Evolutionary conservation across 2,113 vertebrate genomes (phyloP).

Genomic region (Ictalurus furcatus): DNA sequence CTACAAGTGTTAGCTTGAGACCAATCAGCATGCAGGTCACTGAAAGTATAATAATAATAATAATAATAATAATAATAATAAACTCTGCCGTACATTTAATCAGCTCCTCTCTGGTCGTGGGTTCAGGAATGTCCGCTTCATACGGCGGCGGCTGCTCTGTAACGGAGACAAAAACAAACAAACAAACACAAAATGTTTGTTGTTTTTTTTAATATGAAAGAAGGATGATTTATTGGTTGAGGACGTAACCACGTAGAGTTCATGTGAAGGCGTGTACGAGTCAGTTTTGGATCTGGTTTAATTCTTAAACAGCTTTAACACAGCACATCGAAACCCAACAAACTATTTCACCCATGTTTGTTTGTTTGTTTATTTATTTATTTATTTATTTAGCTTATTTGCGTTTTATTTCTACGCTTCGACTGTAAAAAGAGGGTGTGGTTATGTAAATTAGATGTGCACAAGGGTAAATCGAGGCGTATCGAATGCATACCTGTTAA

Average conservation of each 20-base stretch:
- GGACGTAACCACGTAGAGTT: not conserved
- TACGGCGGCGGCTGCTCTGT: slow-evolving; percentile 66
- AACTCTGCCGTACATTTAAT: slow-evolving; percentile 64
- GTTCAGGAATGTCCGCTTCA: slow-evolving; percentile 72
- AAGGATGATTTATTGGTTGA: not conserved
- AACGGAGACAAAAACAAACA: slow-evolving; percentile 16
- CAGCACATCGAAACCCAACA: not conserved
- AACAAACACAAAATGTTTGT: not conserved
- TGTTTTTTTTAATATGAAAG: too few relatives aligned
- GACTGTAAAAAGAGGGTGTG: not conserved
- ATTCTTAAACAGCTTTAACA: not conserved
- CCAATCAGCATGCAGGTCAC: too few relatives aligned
- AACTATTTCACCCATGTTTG: not conserved
- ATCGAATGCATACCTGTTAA: not conserved
- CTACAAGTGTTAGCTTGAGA: too few relatives aligned
- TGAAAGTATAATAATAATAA: too few relatives aligned
- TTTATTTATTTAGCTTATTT: not conserved
- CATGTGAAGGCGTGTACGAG: not conserved
- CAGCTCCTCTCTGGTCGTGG: slow-evolving; percentile 70
- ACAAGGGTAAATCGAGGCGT: not conserved
- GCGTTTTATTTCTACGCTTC: too few relatives aligned
- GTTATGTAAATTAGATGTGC: not conserved
- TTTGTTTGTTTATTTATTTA: too few relatives aligned
- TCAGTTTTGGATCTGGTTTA: not conserved
- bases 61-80: too few relatives aligned